These are phyloP conservation scores for Polydrusus cervinus DNA, from an alignment of 2,888 invertebrate genomes.

Conservation along the genomic window DNA sequence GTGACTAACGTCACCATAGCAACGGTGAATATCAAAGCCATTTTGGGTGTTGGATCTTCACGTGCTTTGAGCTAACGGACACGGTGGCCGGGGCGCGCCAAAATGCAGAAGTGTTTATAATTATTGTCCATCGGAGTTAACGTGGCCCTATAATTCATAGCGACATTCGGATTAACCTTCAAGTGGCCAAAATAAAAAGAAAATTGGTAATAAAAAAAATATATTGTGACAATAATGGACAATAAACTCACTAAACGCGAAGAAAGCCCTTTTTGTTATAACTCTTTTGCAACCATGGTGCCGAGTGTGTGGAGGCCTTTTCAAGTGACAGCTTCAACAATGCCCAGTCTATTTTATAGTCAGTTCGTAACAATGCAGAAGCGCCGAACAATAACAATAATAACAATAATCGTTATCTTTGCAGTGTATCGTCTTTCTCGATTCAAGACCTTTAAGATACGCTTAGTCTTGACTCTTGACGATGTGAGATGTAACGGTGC, in stretches of 20 bases:
- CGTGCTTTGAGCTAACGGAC: too few species aligned
- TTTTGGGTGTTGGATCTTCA: too few species aligned
- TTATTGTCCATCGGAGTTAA: too few species aligned
- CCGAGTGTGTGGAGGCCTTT: conserved; percentile 43
- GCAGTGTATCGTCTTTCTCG: conserved; percentile 43
- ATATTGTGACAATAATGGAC: neutral
- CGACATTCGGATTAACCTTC: too few species aligned
- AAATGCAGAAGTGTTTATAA: too few species aligned
- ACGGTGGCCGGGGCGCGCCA: too few species aligned
- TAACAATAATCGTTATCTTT: conserved; percentile 47
- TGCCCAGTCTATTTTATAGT: conserved; percentile 47
- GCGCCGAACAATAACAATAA: conserved; percentile 48
- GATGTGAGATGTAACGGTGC: conserved; percentile 35
- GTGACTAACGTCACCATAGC: too few species aligned
- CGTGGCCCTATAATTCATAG: too few species aligned
- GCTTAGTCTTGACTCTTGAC: conserved; percentile 11
- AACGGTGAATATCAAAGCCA: too few species aligned
- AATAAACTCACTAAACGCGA: conserved; percentile 13
- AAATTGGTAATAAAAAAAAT: too few species aligned
- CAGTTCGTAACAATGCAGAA: conserved; percentile 48
- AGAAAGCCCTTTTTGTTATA: conserved; percentile 33
- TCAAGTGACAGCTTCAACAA: conserved; percentile 45
- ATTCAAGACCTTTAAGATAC: conserved; percentile 30
- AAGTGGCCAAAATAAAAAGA: too few species aligned
- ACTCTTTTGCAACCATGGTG: conserved; percentile 25